Evolutionary conservation across 2,888 invertebrate genomes (phyloP).

Genomic region (Euphydryas editha): DNA sequence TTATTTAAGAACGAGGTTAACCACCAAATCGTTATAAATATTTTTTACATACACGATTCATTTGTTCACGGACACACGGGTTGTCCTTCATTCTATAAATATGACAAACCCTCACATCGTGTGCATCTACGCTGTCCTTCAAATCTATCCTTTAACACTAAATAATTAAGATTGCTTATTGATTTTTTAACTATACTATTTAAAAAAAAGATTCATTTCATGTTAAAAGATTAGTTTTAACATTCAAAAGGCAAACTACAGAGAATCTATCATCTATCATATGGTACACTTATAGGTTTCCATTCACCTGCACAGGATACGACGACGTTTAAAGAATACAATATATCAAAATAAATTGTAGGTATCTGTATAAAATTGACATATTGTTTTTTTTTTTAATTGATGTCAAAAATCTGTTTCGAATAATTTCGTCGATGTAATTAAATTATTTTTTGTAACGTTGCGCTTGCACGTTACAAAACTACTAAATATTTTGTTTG

Average conservation of each 20-base stretch:
- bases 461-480: neutral
- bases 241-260: conserved; percentile 23
- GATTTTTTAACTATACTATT: neutral
- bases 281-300: conserved; percentile 10
- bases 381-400: neutral
- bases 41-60: conserved; percentile 57
- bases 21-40: conserved; percentile 24
- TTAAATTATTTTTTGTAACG: neutral
- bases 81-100: conserved; percentile 60
- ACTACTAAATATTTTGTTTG: neutral
- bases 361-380: neutral
- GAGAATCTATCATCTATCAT: conserved; percentile 20
- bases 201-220: neutral
- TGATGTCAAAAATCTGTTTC: neutral
- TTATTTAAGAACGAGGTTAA: neutral
- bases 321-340: conserved; percentile 14
- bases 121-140: conserved; percentile 35
- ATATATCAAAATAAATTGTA: no score
- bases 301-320: conserved; percentile 23
- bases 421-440: neutral
- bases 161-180: conserved; percentile 8
- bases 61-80: conserved; percentile 54
- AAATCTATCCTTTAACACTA: conserved; percentile 42
- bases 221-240: conserved; percentile 16
- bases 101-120: conserved; percentile 43